Evolutionary conservation across 2,797 vertebrate species (phyloP), one percentile per base, ranked within the genome.

Genomic region (Lutra lutra): DNA sequence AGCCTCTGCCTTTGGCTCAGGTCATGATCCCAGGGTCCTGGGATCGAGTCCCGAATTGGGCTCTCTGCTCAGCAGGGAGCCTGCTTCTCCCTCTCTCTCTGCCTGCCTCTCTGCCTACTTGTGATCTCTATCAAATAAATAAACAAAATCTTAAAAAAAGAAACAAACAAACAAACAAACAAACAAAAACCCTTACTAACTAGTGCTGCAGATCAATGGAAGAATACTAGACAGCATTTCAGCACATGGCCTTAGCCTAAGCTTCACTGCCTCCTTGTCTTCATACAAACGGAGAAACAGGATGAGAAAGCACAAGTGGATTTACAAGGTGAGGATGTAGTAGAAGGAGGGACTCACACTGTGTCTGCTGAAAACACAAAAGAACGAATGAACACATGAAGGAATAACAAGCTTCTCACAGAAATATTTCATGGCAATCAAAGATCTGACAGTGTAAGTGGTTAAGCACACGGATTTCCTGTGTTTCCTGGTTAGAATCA

Each of bases 341-440:
- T 32, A 70, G 6, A 83, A 66, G 27, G 21, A 62, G 46, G 38
- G 23, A 10, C 46, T 91, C 64, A 83, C 72, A 82, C 66, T 17
- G 14, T 82, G 35, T 82, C 51, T 72, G 27, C 3, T 84, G n/a
- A 60, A 92, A 93, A 92, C 32, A 79, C 21, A 78, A 90, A 38
- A 32, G 62, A 48, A 90, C 32, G 51, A 29, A 40, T 38, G 54
- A 86, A 56, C 60, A 54, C 29, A 87, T 18, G 32, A 79, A 86
- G 6, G 32, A 35, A 46, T 14, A 7, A 91, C 0, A 60, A 46
- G 29, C 20, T 86, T 92, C 89, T 91, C 62, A 92, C 3, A 89
- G 46, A 92, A 89, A 46, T 77, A 85, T n/a, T 96, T 90, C 23
- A 66, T 7, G 40, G 93, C n/a, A 11, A 86, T 89, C 72, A 92